Percentiles rank a stretch among this genome's conserved stretches.
Conservation (phyloP, 2,797 vertebrate genomes). For the Sparus aurata region DNA sequence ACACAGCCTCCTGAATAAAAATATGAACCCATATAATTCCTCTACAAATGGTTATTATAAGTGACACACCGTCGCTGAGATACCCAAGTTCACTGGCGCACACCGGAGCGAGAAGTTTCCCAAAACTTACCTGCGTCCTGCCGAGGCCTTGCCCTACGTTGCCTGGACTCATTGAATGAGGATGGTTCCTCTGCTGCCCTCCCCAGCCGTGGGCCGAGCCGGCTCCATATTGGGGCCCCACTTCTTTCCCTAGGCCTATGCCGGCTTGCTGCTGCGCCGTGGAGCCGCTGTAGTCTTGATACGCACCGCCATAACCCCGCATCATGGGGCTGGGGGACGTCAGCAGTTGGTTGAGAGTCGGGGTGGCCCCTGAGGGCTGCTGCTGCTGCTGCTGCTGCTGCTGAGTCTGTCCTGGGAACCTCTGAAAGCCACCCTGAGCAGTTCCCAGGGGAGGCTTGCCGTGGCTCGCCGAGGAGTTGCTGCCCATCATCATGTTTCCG, state of each 20-base stretch:
- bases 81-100: slow-evolving; percentile 18
- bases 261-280: slow-evolving; percentile 84
- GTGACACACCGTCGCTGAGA: slow-evolving; percentile 6
- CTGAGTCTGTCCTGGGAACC: slow-evolving; percentile 86
- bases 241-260: slow-evolving; percentile 90
- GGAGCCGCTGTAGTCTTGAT: slow-evolving; percentile 90
- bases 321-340: slow-evolving; percentile 96
- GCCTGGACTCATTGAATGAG: slow-evolving; percentile 89
- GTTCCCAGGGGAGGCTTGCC: slow-evolving; percentile 85
- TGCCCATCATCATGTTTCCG: slow-evolving; percentile 87
- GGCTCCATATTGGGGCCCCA: slow-evolving; percentile 90
- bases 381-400: slow-evolving; percentile 69
- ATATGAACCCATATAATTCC: background rate
- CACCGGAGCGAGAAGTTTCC: slow-evolving; percentile 46
- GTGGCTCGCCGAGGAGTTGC: slow-evolving; percentile 84
- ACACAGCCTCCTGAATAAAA: background rate
- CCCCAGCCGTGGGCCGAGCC: slow-evolving; percentile 90
- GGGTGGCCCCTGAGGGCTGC: slow-evolving; percentile 94
- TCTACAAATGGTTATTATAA: background rate
- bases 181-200: slow-evolving; percentile 92
- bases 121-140: slow-evolving; percentile 91
- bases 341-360: slow-evolving; percentile 95
- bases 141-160: slow-evolving; percentile 87
- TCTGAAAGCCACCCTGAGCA: slow-evolving; percentile 89
- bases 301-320: slow-evolving; percentile 91